Conservation (phyloP, 2,113 vertebrate species). For the Brachyistius frenatus region DNA sequence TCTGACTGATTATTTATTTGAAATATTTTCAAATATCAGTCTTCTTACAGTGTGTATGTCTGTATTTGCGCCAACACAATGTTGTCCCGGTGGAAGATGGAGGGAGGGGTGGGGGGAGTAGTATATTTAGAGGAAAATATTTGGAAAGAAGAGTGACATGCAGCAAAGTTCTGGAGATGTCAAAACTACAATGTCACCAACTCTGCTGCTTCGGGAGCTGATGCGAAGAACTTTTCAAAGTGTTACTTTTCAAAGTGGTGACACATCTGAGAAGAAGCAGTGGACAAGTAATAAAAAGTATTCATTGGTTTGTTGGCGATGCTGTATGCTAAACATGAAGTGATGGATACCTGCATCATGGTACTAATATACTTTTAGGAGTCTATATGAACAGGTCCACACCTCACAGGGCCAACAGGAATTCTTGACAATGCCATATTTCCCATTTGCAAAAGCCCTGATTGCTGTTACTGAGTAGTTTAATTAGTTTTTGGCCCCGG, state of each 20-base stretch:
- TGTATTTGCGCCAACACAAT: too few relatives aligned
- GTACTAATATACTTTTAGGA: not conserved
- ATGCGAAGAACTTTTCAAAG: not conserved
- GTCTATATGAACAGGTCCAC: constrained; percentile 4
- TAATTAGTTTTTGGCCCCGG: constrained; percentile 17
- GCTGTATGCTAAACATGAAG: not conserved
- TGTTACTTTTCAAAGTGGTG: not conserved
- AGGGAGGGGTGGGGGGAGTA: too few relatives aligned
- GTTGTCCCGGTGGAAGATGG: too few relatives aligned
- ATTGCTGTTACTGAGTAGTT: constrained; percentile 21
- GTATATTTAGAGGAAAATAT: not conserved
- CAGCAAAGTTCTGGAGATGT: constrained; percentile 52
- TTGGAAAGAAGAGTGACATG: constrained; percentile 12
- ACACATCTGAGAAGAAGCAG: not conserved
- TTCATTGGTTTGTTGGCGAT: not conserved
- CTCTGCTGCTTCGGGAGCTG: constrained; percentile 25
- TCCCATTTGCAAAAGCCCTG: constrained; percentile 31
- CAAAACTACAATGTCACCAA: constrained; percentile 49
- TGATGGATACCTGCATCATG: constrained; percentile 7
- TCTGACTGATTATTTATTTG: too few relatives aligned
- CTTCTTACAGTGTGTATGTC: too few relatives aligned
- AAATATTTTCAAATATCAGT: too few relatives aligned
- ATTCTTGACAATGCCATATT: not conserved
- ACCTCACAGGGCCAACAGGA: constrained; percentile 1
- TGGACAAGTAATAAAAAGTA: constrained; percentile 1